These are phyloP conservation scores for Bos taurus DNA, from an alignment of 2,113 vertebrate species.

Conservation along the genomic window ARS-UCD2.0 NC_037334.1:108894501-108895000, in stretches of 20 bases:
- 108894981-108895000: not conserved
- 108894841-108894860: not conserved
- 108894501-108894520: not conserved
- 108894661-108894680: not conserved
- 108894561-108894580: not conserved
- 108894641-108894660: not conserved
- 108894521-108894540: not conserved
- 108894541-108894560: not conserved
- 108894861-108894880: not conserved
- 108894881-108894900: not conserved
- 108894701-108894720: not conserved
- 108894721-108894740: not conserved
- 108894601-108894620: not conserved
- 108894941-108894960: not conserved
- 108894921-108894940: not conserved
- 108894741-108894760: not conserved
- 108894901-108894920: not conserved
- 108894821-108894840: not conserved
- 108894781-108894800: not conserved
- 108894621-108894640: not conserved
- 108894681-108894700: not conserved
- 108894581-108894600: not conserved
- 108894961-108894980: slow-evolving; percentile 1
- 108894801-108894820: not conserved
- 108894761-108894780: accelerated